Base-by-base conservation (phyloP, 2,797 vertebrate species). In the Sandelia bainsii region DNA sequence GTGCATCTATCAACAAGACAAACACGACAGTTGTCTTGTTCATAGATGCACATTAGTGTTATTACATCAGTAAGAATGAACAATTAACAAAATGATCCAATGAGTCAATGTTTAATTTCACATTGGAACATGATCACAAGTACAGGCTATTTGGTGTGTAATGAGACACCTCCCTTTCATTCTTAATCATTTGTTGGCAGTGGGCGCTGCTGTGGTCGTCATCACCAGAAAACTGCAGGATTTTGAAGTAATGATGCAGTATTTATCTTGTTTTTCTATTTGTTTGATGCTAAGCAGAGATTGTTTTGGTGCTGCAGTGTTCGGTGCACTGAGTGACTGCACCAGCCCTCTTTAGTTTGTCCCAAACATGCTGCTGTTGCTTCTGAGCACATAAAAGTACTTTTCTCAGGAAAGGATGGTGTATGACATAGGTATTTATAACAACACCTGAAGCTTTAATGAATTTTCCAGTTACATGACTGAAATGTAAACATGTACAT, bases 81-180 rank as follows among this genome's bases (percentile, higher is more conserved):
- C 4, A 48, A 17, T 0, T 59, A 23, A 3, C 17, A n/a, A 19
- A 23, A 13, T 23, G 20, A 72, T 51, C 27, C 44, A 42, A 0
- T 19, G 5, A 56, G 34, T 81, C 17, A 40, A 0, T 61, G 20
- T 71, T 71, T 49, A 44, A 73, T 49, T 83, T 32, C 4, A 27
- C 3, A 5, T 42, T 81, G 52, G 52, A 22, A 69, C 52, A 12
- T 2, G 7, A 67, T 61, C 29, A 74, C 54, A 74, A 37, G 8
- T 27, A 42, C 42, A 3, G 40, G 13, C 57, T 0, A 16, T 61
- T 39, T 54, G 25, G 10, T 19, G 17, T 56, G 20, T 32, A 56
- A 81, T 72, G 29, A 67, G 20, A 49, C 46, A 13, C 20, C n/a
- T 11, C 46, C 20, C 12, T 67, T 52, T 71, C 19, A 53, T 25